These are phyloP conservation scores for Macrosoma leucophasiata DNA, from an alignment of 2,888 invertebrate species.

Conservation along the genomic window DNA sequence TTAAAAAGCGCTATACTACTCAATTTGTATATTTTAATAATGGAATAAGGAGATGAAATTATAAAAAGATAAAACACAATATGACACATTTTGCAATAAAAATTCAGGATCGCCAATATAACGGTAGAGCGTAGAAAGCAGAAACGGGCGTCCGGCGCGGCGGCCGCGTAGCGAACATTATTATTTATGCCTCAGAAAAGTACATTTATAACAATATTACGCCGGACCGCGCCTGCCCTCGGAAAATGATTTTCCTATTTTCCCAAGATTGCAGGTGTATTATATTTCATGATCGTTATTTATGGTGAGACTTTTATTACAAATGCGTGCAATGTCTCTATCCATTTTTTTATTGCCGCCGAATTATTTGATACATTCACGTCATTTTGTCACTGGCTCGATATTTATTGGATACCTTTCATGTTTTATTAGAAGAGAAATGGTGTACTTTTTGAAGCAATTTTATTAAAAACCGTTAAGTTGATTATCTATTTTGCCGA, in stretches of 20 bases:
- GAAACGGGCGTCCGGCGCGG: constrained; percentile 34
- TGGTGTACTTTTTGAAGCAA: too few relatives aligned
- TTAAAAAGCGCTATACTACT: too few relatives aligned
- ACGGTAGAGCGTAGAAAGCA: constrained; percentile 22
- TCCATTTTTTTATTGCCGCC: constrained; percentile 68
- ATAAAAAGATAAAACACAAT: too few relatives aligned
- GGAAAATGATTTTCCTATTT: constrained; percentile 75
- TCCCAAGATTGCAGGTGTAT: constrained; percentile 75
- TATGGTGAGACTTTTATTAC: constrained; percentile 75
- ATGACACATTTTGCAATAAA: too few relatives aligned
- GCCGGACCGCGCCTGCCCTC: constrained; percentile 72
- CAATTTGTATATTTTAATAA: too few relatives aligned
- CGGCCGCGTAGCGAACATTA: constrained; percentile 57
- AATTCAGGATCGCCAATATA: constrained; percentile 21
- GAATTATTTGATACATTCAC: constrained; percentile 67
- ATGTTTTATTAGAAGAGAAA: too few relatives aligned
- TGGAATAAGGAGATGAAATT: too few relatives aligned
- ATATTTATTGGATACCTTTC: too few relatives aligned
- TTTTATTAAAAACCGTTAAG: too few relatives aligned
- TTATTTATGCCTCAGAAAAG: constrained; percentile 71
- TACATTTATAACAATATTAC: constrained; percentile 76
- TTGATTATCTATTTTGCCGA: too few relatives aligned
- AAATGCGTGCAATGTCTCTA: constrained; percentile 75
- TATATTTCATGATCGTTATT: constrained; percentile 76
- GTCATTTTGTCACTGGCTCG: too few relatives aligned